Conservation (phyloP, 2,113 vertebrate genomes). For the Labeo catla region DNA sequence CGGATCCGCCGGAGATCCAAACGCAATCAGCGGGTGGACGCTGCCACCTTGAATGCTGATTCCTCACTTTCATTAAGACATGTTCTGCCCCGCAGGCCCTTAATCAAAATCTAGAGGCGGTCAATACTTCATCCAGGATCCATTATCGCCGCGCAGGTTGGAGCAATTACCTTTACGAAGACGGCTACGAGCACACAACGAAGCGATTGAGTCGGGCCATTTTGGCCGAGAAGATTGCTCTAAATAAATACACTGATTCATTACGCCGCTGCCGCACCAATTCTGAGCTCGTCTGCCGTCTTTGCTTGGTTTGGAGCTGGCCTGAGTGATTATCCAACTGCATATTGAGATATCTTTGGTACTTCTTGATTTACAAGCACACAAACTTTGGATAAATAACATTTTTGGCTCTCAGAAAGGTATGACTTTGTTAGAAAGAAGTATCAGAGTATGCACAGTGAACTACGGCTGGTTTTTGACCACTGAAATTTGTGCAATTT, state of each 20-base stretch:
- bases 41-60: slow-evolving; percentile 74
- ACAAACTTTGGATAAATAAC: neutral
- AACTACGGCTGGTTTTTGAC: no score
- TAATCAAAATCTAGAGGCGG: slow-evolving; percentile 83
- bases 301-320: neutral
- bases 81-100: slow-evolving; percentile 78
- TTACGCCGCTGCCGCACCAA: slow-evolving; percentile 52
- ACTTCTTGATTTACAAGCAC: neutral
- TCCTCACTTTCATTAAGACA: slow-evolving; percentile 78
- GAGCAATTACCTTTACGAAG: slow-evolving; percentile 79
- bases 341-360: neutral
- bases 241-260: slow-evolving; percentile 76
- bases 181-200: slow-evolving; percentile 57
- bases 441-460: no score
- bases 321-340: neutral
- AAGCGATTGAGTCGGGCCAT: slow-evolving; percentile 60
- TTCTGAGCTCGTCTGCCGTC: neutral
- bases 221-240: slow-evolving; percentile 65
- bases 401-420: no score
- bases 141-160: slow-evolving; percentile 80
- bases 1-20: slow-evolving; percentile 66
- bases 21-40: slow-evolving; percentile 66
- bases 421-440: no score
- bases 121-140: slow-evolving; percentile 88
- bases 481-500: neutral